Evolutionary conservation across 2,888 invertebrate genomes (phyloP).

Genomic region (Nezara viridula): DNA sequence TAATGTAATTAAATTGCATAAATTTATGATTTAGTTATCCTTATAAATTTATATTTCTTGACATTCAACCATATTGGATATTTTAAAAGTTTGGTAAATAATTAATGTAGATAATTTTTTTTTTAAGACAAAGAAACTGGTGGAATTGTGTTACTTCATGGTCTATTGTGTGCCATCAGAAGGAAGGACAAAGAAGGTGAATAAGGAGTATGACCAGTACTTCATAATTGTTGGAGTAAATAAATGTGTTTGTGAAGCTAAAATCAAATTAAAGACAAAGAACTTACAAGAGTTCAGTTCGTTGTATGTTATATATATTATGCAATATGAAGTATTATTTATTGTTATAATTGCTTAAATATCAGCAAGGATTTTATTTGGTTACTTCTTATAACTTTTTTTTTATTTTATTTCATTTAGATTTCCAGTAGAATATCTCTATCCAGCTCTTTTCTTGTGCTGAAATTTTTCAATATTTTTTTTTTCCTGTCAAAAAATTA

Average conservation of each 20-base stretch:
- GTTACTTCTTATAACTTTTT: neutral
- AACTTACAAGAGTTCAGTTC: neutral
- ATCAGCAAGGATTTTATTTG: neutral
- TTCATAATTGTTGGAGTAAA: neutral
- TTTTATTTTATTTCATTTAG: neutral
- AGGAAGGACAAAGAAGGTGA: neutral
- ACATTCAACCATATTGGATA: neutral
- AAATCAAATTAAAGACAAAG: constrained; percentile 14
- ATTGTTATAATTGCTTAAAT: no score
- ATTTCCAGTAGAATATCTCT: neutral
- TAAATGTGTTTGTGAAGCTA: neutral
- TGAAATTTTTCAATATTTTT: neutral
- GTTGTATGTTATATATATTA: neutral
- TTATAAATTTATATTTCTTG: neutral
- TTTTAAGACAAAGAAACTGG: neutral
- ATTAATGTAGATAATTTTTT: neutral
- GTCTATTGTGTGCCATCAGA: neutral
- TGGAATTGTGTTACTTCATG: constrained; percentile 5
- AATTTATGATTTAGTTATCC: neutral
- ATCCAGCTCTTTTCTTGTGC: neutral
- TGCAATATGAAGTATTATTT: neutral
- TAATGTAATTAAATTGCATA: neutral
- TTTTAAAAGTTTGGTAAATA: neutral
- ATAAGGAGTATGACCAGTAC: neutral
- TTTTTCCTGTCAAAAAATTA: neutral